Percentiles rank a stretch among this genome's conserved stretches.
phyloP scores from a whole-genome alignment of 2,113 vertebrate genomes.

The Anarhynchus alexandrinus region DNA sequence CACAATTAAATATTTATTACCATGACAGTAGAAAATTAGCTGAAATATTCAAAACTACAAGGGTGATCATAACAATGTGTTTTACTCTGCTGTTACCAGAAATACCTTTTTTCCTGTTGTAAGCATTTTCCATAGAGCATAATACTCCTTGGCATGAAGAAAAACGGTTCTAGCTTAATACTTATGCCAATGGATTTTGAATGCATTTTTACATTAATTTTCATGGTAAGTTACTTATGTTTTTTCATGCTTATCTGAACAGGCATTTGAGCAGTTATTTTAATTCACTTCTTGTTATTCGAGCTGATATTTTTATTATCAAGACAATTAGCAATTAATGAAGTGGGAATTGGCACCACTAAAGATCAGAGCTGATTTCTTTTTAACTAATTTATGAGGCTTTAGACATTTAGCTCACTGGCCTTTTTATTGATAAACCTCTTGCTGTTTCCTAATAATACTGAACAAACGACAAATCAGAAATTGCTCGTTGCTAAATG shows the following conservation, averaged over 20 bases:
- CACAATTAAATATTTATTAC: background rate
- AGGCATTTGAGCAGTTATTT: constrained; percentile 16
- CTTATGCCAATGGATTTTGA: background rate
- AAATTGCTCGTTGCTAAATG: background rate
- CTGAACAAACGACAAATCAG: background rate
- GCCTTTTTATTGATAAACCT: constrained; percentile 34
- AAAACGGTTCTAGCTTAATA: background rate
- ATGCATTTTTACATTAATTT: constrained; percentile 3
- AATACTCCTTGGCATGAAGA: background rate
- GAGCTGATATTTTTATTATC: constrained; percentile 48
- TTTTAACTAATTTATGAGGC: constrained; percentile 40
- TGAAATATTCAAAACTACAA: background rate
- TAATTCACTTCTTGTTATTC: constrained; percentile 47
- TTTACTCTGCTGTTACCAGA: background rate
- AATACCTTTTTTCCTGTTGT: background rate
- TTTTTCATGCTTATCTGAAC: constrained; percentile 24
- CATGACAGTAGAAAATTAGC: background rate
- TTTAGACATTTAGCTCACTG: constrained; percentile 9
- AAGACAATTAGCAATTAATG: constrained; percentile 62
- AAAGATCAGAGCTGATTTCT: constrained; percentile 30
- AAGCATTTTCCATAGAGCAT: background rate
- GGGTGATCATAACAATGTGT: background rate
- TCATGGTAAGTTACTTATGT: background rate
- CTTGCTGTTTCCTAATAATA: constrained; percentile 11
- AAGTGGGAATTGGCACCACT: constrained; percentile 35